Base-by-base conservation (phyloP, 2,797 vertebrate genomes). In the Onychomys torridus region DNA sequence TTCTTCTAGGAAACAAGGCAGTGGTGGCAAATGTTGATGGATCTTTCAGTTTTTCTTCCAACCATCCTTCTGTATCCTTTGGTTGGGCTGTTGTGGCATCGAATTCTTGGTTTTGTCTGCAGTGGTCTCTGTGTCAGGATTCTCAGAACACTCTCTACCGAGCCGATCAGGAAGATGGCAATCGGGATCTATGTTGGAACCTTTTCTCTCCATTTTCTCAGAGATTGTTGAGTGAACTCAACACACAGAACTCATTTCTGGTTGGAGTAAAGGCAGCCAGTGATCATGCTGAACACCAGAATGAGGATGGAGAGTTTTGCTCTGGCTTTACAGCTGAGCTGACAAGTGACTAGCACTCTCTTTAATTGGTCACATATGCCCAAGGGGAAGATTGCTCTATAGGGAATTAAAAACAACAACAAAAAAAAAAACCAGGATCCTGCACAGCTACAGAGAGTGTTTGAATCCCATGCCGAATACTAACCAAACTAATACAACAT, bases 391-490 rank as follows among this genome's bases (percentile, higher is more conserved):
- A 88, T 46, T 77, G 29, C 57, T 79, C 11, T 46, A 49, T 10
- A 84, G 81, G 88, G 83, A 84, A 85, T 93, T 96, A n/a, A n/a
- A n/a, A n/a, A n/a, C n/a, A n/a, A n/a, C n/a, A n/a, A n/a, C n/a
- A n/a, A n/a, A 63, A 23, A 87, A 77, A 95, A 78, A 71, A 93
- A 90, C 29, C 9, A 77, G 34, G 43, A 81, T 83, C 27, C 3
- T 17, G 46, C 61, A 75, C 32, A 95, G 73, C 91, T 87, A 55
- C n/a, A 67, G 27, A 89, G 16, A 87, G 61, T 57, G 78, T 76
- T 40, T 59, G 69, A 96, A 83, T 90, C 76, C 82, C 37, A 21
- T 32, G 27, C 71, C 73, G 90, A 97, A 85, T 89, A 78, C 91
- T 96, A 90, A 84, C 55, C 37, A 11, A 90, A 59, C 76, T 77